These are phyloP conservation scores for Strigamia transsilvanica DNA, from an alignment of 2,888 invertebrate species.

Conservation along the genomic window DNA sequence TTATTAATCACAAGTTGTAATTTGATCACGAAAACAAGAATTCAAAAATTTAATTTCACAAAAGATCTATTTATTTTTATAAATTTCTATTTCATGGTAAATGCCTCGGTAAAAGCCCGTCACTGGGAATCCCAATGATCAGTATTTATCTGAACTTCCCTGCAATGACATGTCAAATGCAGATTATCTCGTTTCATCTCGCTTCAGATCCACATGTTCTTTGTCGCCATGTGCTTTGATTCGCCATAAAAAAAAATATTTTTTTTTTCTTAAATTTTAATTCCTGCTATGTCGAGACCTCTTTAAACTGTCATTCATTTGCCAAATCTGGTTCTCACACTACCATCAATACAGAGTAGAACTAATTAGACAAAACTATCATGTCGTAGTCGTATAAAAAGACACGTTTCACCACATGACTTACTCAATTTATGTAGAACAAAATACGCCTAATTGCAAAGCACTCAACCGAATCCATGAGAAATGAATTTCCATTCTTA, in stretches of 20 bases:
- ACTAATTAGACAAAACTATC: neutral
- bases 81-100: too few relatives aligned
- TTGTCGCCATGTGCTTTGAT: neutral
- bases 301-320: too few relatives aligned
- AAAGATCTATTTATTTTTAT: too few relatives aligned
- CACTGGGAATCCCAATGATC: neutral
- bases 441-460: constrained; percentile 22
- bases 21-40: too few relatives aligned
- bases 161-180: neutral
- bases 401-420: constrained; percentile 23
- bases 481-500: constrained; percentile 18
- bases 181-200: constrained; percentile 18
- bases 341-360: neutral
- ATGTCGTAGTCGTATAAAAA: neutral
- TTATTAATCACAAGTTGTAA: too few relatives aligned
- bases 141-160: neutral
- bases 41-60: too few relatives aligned
- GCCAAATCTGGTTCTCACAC: neutral
- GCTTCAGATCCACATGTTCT: neutral
- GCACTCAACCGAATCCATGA: constrained; percentile 39
- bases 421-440: constrained; percentile 34
- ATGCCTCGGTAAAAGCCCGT: neutral
- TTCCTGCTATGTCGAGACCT: too few relatives aligned
- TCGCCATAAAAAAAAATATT: too few relatives aligned
- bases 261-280: too few relatives aligned